Evolutionary conservation across 92 coral and sea anemone genomes (phyloP).

Genomic region (Zoanthus sansibaricus): DNA sequence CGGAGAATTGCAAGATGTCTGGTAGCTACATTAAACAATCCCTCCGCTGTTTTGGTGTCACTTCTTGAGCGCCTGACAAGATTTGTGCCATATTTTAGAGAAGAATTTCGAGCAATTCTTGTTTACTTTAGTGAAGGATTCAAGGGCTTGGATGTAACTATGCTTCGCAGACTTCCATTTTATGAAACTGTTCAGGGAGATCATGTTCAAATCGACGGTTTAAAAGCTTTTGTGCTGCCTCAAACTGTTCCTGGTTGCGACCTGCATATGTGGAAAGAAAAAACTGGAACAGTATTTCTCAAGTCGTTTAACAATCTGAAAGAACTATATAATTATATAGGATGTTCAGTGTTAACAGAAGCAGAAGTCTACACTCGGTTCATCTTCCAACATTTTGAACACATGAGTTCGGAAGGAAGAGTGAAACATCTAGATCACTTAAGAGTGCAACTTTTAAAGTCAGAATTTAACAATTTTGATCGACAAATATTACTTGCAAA

Average conservation of each 20-base stretch:
- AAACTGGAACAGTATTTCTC: conserved; percentile 58
- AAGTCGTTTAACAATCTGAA: not conserved
- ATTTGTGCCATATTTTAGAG: conserved; percentile 16
- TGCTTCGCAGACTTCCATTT: conserved; percentile 64
- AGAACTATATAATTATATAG: conserved; percentile 52
- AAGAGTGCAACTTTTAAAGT: not conserved
- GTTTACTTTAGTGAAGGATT: conserved; percentile 50
- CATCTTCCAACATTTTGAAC: conserved; percentile 58
- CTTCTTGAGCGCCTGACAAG: conserved; percentile 44
- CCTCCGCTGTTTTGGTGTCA: conserved; percentile 50
- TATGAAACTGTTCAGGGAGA: conserved; percentile 59
- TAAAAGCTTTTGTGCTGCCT: conserved; percentile 52
- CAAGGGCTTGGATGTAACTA: not conserved
- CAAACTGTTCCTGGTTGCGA: conserved; percentile 44
- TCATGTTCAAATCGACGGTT: conserved; percentile 6
- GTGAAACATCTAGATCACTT: conserved; percentile 63
- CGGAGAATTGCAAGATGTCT: conserved; percentile 22
- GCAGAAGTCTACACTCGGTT: conserved; percentile 68
- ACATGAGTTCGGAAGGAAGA: conserved; percentile 50
- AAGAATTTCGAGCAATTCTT: conserved; percentile 42
- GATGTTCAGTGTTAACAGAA: conserved; percentile 42
- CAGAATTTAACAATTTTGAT: not conserved
- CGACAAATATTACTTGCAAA: not conserved
- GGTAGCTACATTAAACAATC: conserved; percentile 61
- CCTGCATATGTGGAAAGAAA: conserved; percentile 55